Base-by-base conservation (phyloP, 2,797 vertebrate species). In the Pithecia hirsuta region DNA sequence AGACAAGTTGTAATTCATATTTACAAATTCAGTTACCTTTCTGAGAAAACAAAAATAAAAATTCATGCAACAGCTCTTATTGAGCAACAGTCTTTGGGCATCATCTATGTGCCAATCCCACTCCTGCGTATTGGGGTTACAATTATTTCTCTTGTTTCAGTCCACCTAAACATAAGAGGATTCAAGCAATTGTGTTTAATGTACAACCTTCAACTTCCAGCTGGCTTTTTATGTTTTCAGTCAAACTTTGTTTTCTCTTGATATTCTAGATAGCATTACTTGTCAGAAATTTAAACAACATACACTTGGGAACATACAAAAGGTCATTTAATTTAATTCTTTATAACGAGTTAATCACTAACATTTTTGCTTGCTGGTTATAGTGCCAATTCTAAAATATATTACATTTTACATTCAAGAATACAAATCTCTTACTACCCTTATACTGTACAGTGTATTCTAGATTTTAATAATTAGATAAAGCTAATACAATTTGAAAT, bases 401-500 rank as follows among this genome's bases (percentile, higher is more conserved):
- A 78, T 85, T 96, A 59, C 88, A 76, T 87, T 87, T 96, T 92
- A 67, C 82, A 80, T 67, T 93, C 52, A 86, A 85, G 55, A 80
- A 75, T 64, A 76, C 48, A 81, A 70, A 81, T 50, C 81, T 55
- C 20, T 87, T 12, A 85, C 41, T 20, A 89, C 15, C 14, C 4
- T 90, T 91, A 64, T 86, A 70, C 89, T 84, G 39, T 4, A 72
- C 10, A 83, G 26, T 59, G 39, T 57, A 67, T 92, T 96, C 95
- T 92, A 82, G 72, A 82, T 82, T 94, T 82, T 70, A 92, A 92
- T 78, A 59, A 59, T 92, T 82, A 75, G 5, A 36, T 64, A 28
- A 92, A 96, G 84, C 75, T 92, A 79, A 95, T 93, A 64, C 80
- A 93, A 82, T 91, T 92, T 93, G 9, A 91, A 95, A 87, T 72